These are phyloP conservation scores for Lucilia cuprina DNA, from an alignment of 1,140 invertebrate genomes.

Conservation along the genomic window DNA sequence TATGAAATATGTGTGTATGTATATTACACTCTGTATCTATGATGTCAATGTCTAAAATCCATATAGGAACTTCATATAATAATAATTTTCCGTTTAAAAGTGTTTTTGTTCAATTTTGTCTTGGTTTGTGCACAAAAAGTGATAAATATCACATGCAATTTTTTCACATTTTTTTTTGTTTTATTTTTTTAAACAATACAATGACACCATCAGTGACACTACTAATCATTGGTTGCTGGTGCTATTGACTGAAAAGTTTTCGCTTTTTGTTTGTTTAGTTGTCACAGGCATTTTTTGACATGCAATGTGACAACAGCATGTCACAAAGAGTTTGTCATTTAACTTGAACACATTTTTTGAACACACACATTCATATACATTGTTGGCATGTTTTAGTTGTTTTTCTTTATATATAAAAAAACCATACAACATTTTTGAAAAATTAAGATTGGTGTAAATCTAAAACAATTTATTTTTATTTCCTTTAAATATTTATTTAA, in stretches of 20 bases:
- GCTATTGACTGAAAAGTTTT: constrained; percentile 9
- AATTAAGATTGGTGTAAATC: not conserved
- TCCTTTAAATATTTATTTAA: not conserved
- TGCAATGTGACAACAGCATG: constrained; percentile 15
- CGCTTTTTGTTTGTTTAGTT: constrained; percentile 10
- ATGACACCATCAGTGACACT: constrained; percentile 13
- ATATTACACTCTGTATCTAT: not conserved
- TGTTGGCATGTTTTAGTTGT: not conserved
- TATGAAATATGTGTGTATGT: too few relatives aligned
- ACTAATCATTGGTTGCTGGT: not conserved
- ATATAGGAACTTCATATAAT: not conserved
- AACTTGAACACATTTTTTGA: not conserved
- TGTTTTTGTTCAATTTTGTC: not conserved
- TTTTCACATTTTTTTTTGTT: not conserved
- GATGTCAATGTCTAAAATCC: not conserved
- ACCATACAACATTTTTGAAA: not conserved
- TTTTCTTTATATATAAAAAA: not conserved
- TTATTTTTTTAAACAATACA: not conserved
- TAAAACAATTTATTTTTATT: not conserved
- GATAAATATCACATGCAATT: constrained; percentile 5
- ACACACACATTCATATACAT: too few relatives aligned
- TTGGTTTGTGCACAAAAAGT: not conserved
- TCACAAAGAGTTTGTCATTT: constrained; percentile 31
- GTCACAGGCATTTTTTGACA: not conserved
- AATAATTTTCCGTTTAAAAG: not conserved